Evolutionary conservation across 35 echinoderm and acorn worm species (phyloP).

Genomic region (Strongylocentrotus purpuratus): DNA sequence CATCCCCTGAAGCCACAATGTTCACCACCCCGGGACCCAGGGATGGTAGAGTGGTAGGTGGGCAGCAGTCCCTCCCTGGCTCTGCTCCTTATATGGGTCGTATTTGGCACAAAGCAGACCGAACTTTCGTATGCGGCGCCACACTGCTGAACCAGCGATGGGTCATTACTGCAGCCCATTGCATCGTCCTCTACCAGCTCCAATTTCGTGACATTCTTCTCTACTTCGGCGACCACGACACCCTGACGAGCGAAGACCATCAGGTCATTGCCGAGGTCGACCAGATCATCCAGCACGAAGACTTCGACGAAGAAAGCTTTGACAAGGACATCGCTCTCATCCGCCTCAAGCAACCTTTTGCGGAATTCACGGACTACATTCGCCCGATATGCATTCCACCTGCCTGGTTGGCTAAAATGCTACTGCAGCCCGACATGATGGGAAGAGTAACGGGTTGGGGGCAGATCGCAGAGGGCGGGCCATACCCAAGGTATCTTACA

Average conservation of each 20-base stretch:
- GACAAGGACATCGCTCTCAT: slow-evolving; percentile 82
- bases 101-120: slow-evolving; percentile 35
- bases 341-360: slow-evolving; percentile 63
- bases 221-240: slow-evolving; percentile 81
- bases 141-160: slow-evolving; percentile 70
- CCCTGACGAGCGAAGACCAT: slow-evolving; percentile 37
- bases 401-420: background rate
- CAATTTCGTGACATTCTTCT: slow-evolving; percentile 39
- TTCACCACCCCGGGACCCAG: background rate
- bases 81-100: slow-evolving; percentile 85
- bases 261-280: slow-evolving; percentile 45
- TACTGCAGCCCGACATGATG: slow-evolving; percentile 30
- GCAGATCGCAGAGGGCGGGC: slow-evolving; percentile 65
- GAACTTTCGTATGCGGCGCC: slow-evolving; percentile 79
- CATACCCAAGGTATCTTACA: slow-evolving; percentile 79
- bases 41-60: slow-evolving; percentile 64
- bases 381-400: slow-evolving; percentile 84
- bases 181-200: slow-evolving; percentile 45
- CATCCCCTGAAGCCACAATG: slow-evolving; percentile 35
- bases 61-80: slow-evolving; percentile 61
- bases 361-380: slow-evolving; percentile 76
- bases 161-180: slow-evolving; percentile 84
- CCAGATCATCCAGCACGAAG: slow-evolving; percentile 61
- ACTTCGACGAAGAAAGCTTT: slow-evolving; percentile 55
- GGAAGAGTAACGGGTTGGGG: slow-evolving; percentile 87